These are phyloP conservation scores for Melanotaenia duboulayi DNA, from an alignment of 2,113 vertebrate species.

Conservation along the genomic window DNA sequence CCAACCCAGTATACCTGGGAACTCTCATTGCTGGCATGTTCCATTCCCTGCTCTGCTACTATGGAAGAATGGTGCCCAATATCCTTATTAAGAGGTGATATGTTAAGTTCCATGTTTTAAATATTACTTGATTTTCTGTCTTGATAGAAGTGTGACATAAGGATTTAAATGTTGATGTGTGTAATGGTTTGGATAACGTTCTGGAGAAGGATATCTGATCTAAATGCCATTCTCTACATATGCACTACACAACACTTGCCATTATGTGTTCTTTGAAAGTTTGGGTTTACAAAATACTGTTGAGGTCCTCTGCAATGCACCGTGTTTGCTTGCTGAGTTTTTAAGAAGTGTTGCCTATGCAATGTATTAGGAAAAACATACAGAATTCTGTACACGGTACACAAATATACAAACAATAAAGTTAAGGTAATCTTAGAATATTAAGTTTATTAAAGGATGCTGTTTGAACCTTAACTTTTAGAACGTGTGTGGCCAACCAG, in stretches of 20 bases:
- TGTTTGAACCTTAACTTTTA: conserved; percentile 71
- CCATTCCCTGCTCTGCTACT: conserved; percentile 83
- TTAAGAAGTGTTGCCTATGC: too few species aligned
- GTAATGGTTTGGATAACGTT: background rate
- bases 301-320: too few species aligned
- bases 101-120: background rate
- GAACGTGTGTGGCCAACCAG: conserved; percentile 76
- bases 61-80: conserved; percentile 81
- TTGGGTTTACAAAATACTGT: background rate
- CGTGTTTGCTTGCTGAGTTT: too few species aligned
- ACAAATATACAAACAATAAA: background rate
- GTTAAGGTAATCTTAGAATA: background rate
- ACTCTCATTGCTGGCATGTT: conserved; percentile 81
- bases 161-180: background rate
- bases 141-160: background rate
- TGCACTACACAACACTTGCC: too few species aligned
- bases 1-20: conserved; percentile 85
- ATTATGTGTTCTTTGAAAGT: background rate
- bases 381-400: too few species aligned
- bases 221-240: too few species aligned
- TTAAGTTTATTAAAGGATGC: background rate
- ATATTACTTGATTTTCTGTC: conserved; percentile 10
- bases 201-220: too few species aligned
- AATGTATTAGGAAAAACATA: too few species aligned
- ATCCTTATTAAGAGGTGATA: conserved; percentile 77